Percentiles rank a stretch among this genome's conserved stretches.
These are phyloP conservation scores for Uloborus plumipes DNA, from an alignment of 2,888 invertebrate genomes.

Conservation along the genomic window DNA sequence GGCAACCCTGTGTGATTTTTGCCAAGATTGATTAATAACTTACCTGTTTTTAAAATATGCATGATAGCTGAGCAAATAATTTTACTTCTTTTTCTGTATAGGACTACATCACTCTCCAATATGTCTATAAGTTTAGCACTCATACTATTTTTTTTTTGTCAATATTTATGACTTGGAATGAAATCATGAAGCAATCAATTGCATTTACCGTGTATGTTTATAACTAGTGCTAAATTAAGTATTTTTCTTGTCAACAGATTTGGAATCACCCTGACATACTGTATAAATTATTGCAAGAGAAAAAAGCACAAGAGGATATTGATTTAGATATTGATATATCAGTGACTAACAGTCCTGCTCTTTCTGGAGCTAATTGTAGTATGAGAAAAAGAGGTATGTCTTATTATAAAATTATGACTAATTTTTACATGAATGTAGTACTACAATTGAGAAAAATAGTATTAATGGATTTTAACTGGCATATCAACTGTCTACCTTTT, in stretches of 20 bases:
- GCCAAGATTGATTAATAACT: too few species aligned
- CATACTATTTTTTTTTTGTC: not conserved
- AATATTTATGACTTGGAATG: not conserved
- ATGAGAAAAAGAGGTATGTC: conserved; percentile 43
- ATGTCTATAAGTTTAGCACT: not conserved
- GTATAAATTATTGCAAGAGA: conserved; percentile 87
- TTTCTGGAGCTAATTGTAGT: conserved; percentile 27
- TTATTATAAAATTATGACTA: too few species aligned
- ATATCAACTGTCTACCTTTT: too few species aligned
- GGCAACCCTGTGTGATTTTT: too few species aligned
- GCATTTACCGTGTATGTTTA: too few species aligned
- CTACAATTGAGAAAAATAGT: too few species aligned
- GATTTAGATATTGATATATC: conserved; percentile 69
- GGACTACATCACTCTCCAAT: not conserved
- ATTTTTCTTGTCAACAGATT: conserved; percentile 74
- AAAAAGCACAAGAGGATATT: conserved; percentile 73
- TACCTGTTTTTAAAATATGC: too few species aligned
- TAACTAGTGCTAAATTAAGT: too few species aligned
- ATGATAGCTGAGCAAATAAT: too few species aligned
- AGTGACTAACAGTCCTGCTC: conserved; percentile 26
- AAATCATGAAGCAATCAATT: not conserved
- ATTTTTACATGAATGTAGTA: too few species aligned
- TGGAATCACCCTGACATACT: conserved; percentile 96
- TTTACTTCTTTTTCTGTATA: too few species aligned
- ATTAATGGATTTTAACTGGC: too few species aligned